Percentiles rank a stretch among this genome's conserved stretches.
phyloP scores from a whole-genome alignment of 2,113 vertebrate genomes.

The Mohoua ochrocephala region DNA sequence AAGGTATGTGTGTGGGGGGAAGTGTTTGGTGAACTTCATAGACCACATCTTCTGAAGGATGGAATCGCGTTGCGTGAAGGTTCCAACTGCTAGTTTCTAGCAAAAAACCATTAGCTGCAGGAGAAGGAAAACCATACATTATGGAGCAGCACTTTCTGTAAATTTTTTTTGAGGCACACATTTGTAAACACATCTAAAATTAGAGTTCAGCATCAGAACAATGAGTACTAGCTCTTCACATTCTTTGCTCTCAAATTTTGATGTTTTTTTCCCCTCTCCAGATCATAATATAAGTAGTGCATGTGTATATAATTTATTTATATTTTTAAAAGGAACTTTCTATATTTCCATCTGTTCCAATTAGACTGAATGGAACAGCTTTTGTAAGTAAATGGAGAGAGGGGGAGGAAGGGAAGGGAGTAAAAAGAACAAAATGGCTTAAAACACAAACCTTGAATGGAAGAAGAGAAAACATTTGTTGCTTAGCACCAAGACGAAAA shows the following conservation, averaged over 20 bases:
- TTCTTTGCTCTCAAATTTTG: slow-evolving; percentile 56
- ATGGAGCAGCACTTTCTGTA: slow-evolving; percentile 50
- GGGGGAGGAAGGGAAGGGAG: not conserved
- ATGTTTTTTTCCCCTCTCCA: slow-evolving; percentile 17
- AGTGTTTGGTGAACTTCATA: not conserved
- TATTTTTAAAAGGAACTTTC: slow-evolving; percentile 65
- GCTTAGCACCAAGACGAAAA: slow-evolving; percentile 29
- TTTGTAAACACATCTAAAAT: slow-evolving; percentile 78
- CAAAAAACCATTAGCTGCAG: slow-evolving; percentile 61
- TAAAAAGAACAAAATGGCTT: not conserved
- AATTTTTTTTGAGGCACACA: slow-evolving; percentile 20
- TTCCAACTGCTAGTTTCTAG: slow-evolving; percentile 61
- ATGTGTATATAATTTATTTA: slow-evolving; percentile 69
- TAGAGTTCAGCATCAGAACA: slow-evolving; percentile 66
- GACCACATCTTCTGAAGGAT: not conserved
- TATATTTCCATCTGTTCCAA: slow-evolving; percentile 76
- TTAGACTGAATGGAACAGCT: slow-evolving; percentile 64
- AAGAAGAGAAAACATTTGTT: slow-evolving; percentile 14
- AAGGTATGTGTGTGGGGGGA: not conserved
- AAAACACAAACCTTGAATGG: slow-evolving; percentile 36
- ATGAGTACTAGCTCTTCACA: slow-evolving; percentile 61
- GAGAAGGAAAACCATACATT: slow-evolving; percentile 51
- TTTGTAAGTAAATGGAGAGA: slow-evolving; percentile 58
- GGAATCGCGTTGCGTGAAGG: slow-evolving; percentile 25
- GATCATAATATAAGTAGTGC: not conserved